phyloP scores from a whole-genome alignment of 2,888 invertebrate genomes.

The Ophion slaviceki region DNA sequence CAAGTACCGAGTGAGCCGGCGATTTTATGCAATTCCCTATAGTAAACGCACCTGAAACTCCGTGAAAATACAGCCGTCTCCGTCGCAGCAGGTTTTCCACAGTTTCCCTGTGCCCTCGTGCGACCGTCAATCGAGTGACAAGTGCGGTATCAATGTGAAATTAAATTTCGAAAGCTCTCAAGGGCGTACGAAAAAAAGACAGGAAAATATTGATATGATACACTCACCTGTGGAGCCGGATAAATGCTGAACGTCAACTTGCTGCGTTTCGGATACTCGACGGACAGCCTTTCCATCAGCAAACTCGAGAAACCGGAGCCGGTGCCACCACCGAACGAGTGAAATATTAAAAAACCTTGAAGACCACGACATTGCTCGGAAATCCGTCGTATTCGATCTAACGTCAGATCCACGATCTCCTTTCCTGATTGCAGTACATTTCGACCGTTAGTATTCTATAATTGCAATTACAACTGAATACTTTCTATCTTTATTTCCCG shows the following conservation, averaged over 20 bases:
- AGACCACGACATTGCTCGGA: constrained; percentile 95
- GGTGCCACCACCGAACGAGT: constrained; percentile 95
- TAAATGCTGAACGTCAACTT: constrained; percentile 97
- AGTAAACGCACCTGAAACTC: no score
- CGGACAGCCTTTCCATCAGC: constrained; percentile 95
- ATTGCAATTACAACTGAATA: constrained; percentile 21
- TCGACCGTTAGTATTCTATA: constrained; percentile 42
- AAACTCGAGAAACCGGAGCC: constrained; percentile 96
- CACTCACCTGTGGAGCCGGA: constrained; percentile 93
- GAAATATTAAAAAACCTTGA: constrained; percentile 95
- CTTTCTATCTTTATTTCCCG: not conserved
- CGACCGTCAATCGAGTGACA: not conserved
- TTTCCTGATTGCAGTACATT: constrained; percentile 85
- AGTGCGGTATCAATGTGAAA: not conserved
- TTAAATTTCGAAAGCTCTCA: not conserved
- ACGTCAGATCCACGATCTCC: constrained; percentile 93
- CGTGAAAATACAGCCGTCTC: not conserved
- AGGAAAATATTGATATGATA: not conserved
- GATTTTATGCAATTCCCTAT: no score
- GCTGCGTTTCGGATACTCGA: constrained; percentile 97
- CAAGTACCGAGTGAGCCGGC: no score
- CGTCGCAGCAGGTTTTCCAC: not conserved
- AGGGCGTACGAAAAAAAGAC: not conserved
- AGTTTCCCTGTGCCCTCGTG: constrained; percentile 1
- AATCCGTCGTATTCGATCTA: constrained; percentile 92